Evolutionary conservation across 2,113 vertebrate genomes (phyloP), one percentile per base, ranked within the genome.

Genomic region (Micromys minutus): DNA sequence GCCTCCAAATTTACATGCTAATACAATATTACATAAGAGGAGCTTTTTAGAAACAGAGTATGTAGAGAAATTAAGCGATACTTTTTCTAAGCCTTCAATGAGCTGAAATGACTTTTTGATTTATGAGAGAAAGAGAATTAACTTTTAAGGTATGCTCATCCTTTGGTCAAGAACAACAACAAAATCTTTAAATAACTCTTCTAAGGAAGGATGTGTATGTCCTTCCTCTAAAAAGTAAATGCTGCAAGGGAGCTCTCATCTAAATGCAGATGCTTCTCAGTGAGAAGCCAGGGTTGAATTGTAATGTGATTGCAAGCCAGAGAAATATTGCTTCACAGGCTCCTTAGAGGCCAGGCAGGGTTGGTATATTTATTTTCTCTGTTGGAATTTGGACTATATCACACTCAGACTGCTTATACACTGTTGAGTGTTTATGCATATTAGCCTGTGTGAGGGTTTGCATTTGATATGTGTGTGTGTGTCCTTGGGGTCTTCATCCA

Each of bases 191-290:
- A 83, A 79, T 87, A 87, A 87, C 24, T 80, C 50, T 84, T 5
- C 50, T 86, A 93, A 90, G 26, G 42, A 91, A 81, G 42, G 55
- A 72, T 89, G 19, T 94, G 9, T 59, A 10, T 26, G 34, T 87
- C 95, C 1, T 79, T 93, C 42, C 87, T 75, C 39, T 36, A 71
- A 75, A 80, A 84, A 34, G 71, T 50, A 84, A 55, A 36, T 47
- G 4, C 24, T 94, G 16, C 22, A 31, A 93, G 59, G 39, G 85
- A 92, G 65, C 29, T 52, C 65, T 91, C 69, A 88, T 88, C 59
- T 91, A 81, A 94, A 96, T 91, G 59, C 50, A 95, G 59, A 81
- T 89, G 50, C 7, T 85, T 94, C 76, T 91, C 69, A 77, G 29
- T 77, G 45, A 94, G 89, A 94, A 94, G 50, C 59, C 52, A 80